Evolutionary conservation across 2,888 invertebrate genomes (phyloP), one percentile per base, ranked within the genome.

Genomic region (Xylocampa areola): DNA sequence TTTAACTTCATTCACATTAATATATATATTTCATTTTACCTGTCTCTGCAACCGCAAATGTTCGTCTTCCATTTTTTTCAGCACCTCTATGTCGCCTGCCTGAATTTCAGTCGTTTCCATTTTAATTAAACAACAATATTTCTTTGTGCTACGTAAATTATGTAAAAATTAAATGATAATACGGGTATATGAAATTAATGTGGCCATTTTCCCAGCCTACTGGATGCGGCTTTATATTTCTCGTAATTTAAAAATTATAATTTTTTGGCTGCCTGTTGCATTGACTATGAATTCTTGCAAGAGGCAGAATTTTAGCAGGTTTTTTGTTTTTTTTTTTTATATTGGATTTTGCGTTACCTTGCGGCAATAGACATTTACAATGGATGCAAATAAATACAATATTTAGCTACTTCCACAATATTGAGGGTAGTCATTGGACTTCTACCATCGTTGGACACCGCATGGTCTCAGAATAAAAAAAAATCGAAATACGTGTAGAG

Each of bases 51-150:
- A 57, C n/a, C 89, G 77, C 1, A 90, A 62, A 64, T 91, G 91
- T 35, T 93, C 92, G 23, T 93, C 93, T 44, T 94, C 92, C 82
- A 88, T 87, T 53, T 91, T 94, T 61, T 83, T 89, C 29, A 82
- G 39, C 0, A 90, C 60, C 0, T 92, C 91, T 6, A 84, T 59
- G 29, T 92, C 91, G 13, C 58, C 79, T 8, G 23, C 50, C n/a
- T 54, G 68, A 4, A 50, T 35, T 7, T 79, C 80, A 36, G 53
- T 6, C 1, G 37, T 36, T n/a, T 82, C 78, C 81, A 82, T 82
- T 47, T 66, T 70, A 37, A 50, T 67, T 51, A 68, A 61, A 62
- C 49, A 55, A 59, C 61, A 57, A 53, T 70, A 67, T 47, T 43
- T 33, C 33, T 30, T 17, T 1, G 2, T 14, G 16, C 14, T 43